Base-by-base conservation (phyloP, 1,140 invertebrate genomes). In the Pectinophora gossypiella region DNA sequence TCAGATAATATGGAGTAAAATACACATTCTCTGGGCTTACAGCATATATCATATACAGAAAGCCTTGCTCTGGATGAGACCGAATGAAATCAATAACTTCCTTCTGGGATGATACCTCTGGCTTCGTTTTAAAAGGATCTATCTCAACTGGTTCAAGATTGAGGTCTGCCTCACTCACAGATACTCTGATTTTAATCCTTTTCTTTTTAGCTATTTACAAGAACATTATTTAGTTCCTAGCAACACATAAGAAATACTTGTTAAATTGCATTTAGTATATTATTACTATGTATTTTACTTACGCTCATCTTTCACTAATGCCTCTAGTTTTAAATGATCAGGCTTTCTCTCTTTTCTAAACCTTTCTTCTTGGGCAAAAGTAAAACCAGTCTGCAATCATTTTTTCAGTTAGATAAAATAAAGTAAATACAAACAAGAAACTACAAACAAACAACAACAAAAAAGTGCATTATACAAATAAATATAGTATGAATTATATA, bases 31-130 rank as follows among this genome's bases (percentile, higher is more conserved):
- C 89, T 59, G 89, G 89, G 18, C 91, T 90, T 4, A 93, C 90
- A 40, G 92, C 91, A 66, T 93, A 94, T 21, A 90, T 88, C 88
- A 94, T 89, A 58, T 94, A 94, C 3, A 92, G 87, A 67, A 93
- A 94, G 5, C 88, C 89, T 48, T 88, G 77, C 10, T 90, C 80
- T 1, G 83, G 79, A 51, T 89, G 76, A 1, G 61, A 71, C 45
- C 76, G 78, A 16, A 92, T 76, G 54, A 85, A 73, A 12, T 87
- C 66, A 19, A 92, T 92, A 1, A 91, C 79, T 56, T 90, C 83
- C 3, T 84, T 81, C 56, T 91, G 91, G 19, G 59, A 86, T 40
- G 60, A 72, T 15, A 77, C 65, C 51, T 55, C 50, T 16, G 76
- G 74, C 68, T 83, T 84, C 7, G 76, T 55, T 56, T 86, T 83